Percentiles rank a stretch among this genome's conserved stretches.
Evolutionary conservation across 2,113 vertebrate species (phyloP).

Genomic region (Cyrtonyx montezumae): DNA sequence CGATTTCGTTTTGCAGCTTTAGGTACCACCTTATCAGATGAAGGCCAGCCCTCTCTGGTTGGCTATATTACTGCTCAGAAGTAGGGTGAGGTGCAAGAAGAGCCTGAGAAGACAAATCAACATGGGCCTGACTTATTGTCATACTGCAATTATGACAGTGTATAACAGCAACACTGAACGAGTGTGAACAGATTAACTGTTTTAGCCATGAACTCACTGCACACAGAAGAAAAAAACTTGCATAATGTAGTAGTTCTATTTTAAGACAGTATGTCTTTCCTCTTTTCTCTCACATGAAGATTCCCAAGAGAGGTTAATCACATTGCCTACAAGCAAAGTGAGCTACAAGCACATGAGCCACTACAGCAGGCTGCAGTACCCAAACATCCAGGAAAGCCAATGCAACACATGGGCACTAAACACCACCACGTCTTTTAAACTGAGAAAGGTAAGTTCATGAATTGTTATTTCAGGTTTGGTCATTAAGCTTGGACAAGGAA

Average conservation of each 20-base stretch:
- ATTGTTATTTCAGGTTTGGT: background rate
- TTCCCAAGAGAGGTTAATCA: background rate
- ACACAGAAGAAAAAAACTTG: background rate
- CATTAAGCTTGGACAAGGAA: background rate
- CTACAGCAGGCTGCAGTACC: background rate
- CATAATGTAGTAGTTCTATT: background rate
- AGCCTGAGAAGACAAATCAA: background rate
- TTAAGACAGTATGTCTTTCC: background rate
- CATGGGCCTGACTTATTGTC: background rate
- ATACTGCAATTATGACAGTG: background rate
- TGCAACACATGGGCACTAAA: background rate
- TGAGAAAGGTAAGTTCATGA: background rate
- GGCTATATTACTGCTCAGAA: background rate
- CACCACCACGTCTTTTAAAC: background rate
- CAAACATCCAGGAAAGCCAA: background rate
- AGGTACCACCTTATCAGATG: background rate
- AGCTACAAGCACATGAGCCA: background rate
- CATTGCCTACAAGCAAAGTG: background rate
- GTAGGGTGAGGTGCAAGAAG: background rate
- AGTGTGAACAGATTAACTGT: background rate
- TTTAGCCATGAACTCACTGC: background rate
- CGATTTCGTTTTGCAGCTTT: background rate
- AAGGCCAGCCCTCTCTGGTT: background rate
- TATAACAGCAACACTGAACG: fast-evolving
- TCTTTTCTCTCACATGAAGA: background rate